Evolutionary conservation across 2,113 vertebrate species (phyloP).

Genomic region (Dipodomys stephensi): DNA sequence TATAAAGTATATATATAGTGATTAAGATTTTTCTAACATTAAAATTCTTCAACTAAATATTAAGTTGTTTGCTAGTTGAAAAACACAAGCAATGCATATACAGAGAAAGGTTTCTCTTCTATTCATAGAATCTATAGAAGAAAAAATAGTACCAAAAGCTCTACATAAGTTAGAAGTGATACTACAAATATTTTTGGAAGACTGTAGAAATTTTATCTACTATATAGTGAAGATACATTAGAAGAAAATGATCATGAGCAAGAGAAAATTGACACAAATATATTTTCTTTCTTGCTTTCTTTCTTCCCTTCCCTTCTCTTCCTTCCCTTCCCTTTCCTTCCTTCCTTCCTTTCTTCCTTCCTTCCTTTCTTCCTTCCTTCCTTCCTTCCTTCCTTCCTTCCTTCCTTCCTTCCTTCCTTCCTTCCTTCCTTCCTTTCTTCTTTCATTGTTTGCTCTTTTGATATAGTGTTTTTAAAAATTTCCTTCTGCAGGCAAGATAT

Average conservation of each 20-base stretch:
- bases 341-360: too few species aligned
- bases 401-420: too few species aligned
- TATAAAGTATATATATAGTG: neutral
- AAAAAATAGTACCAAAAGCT: neutral
- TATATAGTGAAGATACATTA: neutral
- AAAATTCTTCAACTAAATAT: conserved; percentile 3
- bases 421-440: too few species aligned
- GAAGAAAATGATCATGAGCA: neutral
- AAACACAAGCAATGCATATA: neutral
- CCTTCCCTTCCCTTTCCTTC: too few species aligned
- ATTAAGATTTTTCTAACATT: neutral
- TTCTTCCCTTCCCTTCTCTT: too few species aligned
- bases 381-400: too few species aligned
- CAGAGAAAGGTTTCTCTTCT: neutral
- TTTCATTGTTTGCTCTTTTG: neutral
- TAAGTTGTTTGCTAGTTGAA: conserved; percentile 2
- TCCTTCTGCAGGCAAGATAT: neutral
- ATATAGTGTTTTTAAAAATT: neutral
- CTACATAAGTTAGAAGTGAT: neutral
- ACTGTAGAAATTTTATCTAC: neutral
- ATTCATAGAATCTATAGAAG: neutral
- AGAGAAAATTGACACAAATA: neutral
- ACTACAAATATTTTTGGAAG: neutral
- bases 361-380: too few species aligned
- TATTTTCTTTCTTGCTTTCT: too few species aligned